Base-by-base conservation (phyloP, 2,113 vertebrate species). In the Sphyrna mokarran region DNA sequence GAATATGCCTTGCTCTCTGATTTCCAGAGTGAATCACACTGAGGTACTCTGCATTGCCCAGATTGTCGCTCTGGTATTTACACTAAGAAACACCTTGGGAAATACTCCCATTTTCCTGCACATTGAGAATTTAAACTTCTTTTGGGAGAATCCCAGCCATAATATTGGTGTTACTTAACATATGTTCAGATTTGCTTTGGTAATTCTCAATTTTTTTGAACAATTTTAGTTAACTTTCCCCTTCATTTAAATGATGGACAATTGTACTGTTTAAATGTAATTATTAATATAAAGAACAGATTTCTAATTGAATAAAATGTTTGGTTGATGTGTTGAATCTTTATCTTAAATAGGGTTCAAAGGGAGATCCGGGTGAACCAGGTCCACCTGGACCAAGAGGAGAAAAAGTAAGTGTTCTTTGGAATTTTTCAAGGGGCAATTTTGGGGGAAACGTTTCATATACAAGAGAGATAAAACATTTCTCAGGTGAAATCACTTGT, bases 351-450 rank as follows among this genome's bases (percentile, higher is more conserved):
- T 96, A 99, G 99, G 98, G 98, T 97, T 96, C 98, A 76, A 98
- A 98, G 97, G 99, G 98, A 96, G 98, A 98, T 97, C 96, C 96
- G 96, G 98, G 98, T 96, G 97, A 96, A 97, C 96, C 95, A 96
- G 98, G 98, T 96, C 96, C 96, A 93, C 83, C 96, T 96, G 98
- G 99, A 96, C 97, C 97, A 0, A 98, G 98, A 97, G 98, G 98
- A 98, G 98, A 98, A 97, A 98, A 99, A 98, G 99, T 99, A 98
- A 97, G 97, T 97, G 54, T 95, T 5, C 69, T 61, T 63, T 95
- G 76, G 43, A 89, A 33, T 48, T 48, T 72, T 69, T 22, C 16
- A 72, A 33, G 48, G 22, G 69, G 13, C 68, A 72, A 3, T 95
- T 29, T 20, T 66, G 29, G 33, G 26, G 6, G 18, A 29, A 54